A percentile compares a stretch with the other conserved stretches of the same genome.
These are phyloP conservation scores for Peromyscus attwateri DNA, from an alignment of 2,797 vertebrate species.

Conservation along the genomic window DNA sequence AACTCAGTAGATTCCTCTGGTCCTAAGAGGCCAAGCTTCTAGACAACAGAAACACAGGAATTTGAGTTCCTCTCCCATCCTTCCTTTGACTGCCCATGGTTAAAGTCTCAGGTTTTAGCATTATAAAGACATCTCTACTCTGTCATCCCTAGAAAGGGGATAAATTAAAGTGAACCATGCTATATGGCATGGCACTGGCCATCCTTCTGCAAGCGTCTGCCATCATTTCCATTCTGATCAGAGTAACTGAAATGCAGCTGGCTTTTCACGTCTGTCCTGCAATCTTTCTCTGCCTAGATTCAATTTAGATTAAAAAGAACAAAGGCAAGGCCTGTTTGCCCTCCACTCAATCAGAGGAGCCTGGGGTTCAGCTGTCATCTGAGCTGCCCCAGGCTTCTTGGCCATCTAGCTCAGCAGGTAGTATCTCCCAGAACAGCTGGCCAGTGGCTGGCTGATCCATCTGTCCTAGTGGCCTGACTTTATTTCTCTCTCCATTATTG, in stretches of 20 bases:
- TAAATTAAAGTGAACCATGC: background rate
- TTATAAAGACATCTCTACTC: background rate
- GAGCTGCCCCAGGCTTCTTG: background rate
- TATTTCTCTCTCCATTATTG: background rate
- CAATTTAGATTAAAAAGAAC: conserved; percentile 83
- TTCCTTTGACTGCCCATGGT: background rate
- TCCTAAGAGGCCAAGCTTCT: background rate
- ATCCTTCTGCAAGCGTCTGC: background rate
- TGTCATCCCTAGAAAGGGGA: background rate
- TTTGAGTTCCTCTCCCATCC: background rate
- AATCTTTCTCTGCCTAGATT: conserved; percentile 75
- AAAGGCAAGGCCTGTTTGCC: conserved; percentile 69
- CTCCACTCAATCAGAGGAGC: conserved; percentile 31
- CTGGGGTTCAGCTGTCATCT: background rate
- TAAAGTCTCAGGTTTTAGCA: background rate
- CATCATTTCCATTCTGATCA: conserved; percentile 36
- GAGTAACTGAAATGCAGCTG: conserved; percentile 43
- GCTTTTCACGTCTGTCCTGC: background rate
- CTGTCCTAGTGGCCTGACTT: background rate
- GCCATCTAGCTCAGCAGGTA: background rate
- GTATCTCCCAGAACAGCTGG: background rate
- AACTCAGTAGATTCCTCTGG: background rate
- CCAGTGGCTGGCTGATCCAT: background rate
- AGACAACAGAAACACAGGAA: background rate
- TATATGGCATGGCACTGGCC: background rate